phyloP scores from a whole-genome alignment of 2,113 vertebrate genomes.

The Benitochromis conjunctus region DNA sequence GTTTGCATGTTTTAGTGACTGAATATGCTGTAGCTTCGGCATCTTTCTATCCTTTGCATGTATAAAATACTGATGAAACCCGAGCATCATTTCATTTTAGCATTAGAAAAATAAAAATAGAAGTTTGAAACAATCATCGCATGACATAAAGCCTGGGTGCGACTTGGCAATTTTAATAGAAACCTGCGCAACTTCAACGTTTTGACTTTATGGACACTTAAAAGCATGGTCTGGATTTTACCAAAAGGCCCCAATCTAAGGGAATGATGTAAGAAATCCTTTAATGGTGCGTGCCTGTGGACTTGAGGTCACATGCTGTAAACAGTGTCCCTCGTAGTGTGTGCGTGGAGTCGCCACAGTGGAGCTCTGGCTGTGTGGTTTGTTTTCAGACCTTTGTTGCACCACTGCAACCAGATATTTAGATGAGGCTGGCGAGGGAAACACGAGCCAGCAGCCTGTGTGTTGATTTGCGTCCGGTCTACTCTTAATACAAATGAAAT shows the following conservation, averaged over 20 bases:
- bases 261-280: neutral
- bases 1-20: slow-evolving; percentile 33
- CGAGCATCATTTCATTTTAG: neutral
- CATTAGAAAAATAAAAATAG: neutral
- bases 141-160: neutral
- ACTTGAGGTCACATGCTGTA: neutral
- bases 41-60: neutral
- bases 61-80: slow-evolving; percentile 31
- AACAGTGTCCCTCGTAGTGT: neutral
- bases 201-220: neutral
- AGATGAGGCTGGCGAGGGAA: neutral
- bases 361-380: slow-evolving; percentile 10
- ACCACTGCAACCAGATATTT: slow-evolving; percentile 34
- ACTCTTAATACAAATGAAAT: neutral
- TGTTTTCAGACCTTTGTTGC: slow-evolving; percentile 46
- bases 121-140: neutral
- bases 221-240: neutral
- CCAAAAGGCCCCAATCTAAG: neutral
- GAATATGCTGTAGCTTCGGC: neutral
- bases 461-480: slow-evolving; percentile 8
- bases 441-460: neutral
- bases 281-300: neutral
- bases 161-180: neutral
- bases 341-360: neutral
- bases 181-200: neutral